A percentile compares a stretch with the other conserved stretches of the same genome.
phyloP scores from a whole-genome alignment of 1,140 invertebrate species.

The Bombus pyrosoma region DNA sequence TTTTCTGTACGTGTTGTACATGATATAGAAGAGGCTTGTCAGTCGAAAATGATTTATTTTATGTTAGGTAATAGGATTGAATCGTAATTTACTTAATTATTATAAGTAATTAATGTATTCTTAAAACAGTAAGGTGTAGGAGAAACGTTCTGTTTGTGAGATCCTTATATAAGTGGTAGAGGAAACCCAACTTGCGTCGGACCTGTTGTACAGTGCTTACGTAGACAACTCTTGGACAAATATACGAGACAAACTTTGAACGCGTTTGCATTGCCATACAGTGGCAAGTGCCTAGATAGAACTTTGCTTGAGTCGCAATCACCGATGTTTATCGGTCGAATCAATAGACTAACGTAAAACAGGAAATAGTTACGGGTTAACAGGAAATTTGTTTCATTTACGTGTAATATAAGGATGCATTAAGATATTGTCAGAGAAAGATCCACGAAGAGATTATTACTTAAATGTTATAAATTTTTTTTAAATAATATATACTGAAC shows the following conservation, averaged over 20 bases:
- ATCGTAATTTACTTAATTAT: neutral
- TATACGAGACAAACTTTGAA: conserved; percentile 27
- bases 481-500: too few species aligned
- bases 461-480: too few species aligned
- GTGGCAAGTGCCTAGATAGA: conserved; percentile 9
- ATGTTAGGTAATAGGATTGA: too few species aligned
- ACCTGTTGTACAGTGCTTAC: conserved; percentile 32
- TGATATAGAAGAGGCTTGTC: too few species aligned
- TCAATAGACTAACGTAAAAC: neutral
- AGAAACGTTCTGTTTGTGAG: neutral
- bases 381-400: too few species aligned
- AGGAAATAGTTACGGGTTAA: neutral
- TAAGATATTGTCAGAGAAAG: too few species aligned
- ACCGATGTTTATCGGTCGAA: conserved; percentile 31
- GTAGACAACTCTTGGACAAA: conserved; percentile 29
- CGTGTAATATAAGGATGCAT: too few species aligned
- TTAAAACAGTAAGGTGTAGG: neutral
- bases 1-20: too few species aligned
- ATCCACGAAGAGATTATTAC: too few species aligned
- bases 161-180: neutral
- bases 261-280: conserved; percentile 48
- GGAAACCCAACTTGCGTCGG: conserved; percentile 1
- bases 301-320: conserved; percentile 16
- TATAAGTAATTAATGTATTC: neutral
- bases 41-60: neutral